Conservation (phyloP, 2,797 vertebrate genomes). For the Cichlasoma orientale region DNA sequence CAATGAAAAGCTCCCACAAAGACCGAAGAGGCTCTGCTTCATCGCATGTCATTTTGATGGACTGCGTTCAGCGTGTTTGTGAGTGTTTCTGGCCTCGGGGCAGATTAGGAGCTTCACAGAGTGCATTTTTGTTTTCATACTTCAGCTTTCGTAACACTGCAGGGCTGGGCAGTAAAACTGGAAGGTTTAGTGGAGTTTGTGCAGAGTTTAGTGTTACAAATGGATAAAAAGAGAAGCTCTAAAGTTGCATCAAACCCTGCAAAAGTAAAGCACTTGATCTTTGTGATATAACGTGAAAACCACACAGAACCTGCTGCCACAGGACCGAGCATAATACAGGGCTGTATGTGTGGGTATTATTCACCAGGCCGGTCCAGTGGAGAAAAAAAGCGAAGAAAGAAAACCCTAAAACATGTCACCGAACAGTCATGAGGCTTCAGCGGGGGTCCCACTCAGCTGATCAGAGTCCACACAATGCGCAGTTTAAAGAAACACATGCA, state of each 20-base stretch:
- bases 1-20: constrained; percentile 1
- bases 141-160: background rate
- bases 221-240: constrained; percentile 4
- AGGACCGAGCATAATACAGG: background rate
- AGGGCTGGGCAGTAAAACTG: background rate
- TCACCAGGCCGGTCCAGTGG: background rate
- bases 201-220: background rate
- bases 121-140: constrained; percentile 16
- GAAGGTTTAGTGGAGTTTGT: background rate
- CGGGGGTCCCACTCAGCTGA: constrained; percentile 23
- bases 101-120: constrained; percentile 6
- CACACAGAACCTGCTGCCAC: background rate
- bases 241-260: background rate
- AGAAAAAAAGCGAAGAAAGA: background rate
- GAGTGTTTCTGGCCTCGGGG: constrained; percentile 1
- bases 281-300: background rate
- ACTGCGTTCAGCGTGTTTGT: background rate
- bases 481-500: constrained; percentile 7
- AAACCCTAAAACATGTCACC: background rate
- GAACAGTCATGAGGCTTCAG: constrained; percentile 5
- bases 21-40: background rate
- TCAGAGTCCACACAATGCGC: background rate
- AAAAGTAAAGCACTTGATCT: background rate
- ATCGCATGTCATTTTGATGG: background rate
- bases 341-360: background rate